These are phyloP conservation scores for Aix galericulata DNA, from an alignment of 2,113 vertebrate genomes.

Conservation along the genomic window DNA sequence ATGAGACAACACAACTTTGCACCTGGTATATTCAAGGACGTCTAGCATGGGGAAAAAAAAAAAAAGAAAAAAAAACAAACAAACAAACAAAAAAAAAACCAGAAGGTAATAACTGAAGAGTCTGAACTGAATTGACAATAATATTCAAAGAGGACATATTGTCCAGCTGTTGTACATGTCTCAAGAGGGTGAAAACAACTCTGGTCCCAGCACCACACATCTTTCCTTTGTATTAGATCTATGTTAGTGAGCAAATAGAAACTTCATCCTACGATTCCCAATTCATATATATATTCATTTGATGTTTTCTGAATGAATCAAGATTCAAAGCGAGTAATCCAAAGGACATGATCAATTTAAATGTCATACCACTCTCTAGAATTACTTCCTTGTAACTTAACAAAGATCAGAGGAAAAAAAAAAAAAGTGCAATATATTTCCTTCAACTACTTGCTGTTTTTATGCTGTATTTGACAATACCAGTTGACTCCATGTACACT, in stretches of 20 bases:
- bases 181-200: not conserved
- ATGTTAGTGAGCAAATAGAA: not conserved
- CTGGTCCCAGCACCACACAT: not conserved
- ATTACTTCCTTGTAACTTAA: not conserved
- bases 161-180: not conserved
- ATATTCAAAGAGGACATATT: not conserved
- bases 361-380: not conserved
- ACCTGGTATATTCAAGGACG: not conserved
- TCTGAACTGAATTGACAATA: not conserved
- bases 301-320: not conserved
- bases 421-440: not conserved
- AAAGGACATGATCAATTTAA: not conserved
- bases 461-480: not conserved
- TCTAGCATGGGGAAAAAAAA: not conserved
- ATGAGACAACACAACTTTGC: not conserved
- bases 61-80: not conserved
- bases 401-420: not conserved
- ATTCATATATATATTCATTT: not conserved
- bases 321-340: not conserved
- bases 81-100: not conserved
- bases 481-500: not conserved
- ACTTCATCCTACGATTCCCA: not conserved
- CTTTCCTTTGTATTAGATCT: not conserved
- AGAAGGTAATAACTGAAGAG: not conserved
- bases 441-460: not conserved